Conservation (phyloP, 1,140 invertebrate genomes). For the Copidosoma floridanum region DNA sequence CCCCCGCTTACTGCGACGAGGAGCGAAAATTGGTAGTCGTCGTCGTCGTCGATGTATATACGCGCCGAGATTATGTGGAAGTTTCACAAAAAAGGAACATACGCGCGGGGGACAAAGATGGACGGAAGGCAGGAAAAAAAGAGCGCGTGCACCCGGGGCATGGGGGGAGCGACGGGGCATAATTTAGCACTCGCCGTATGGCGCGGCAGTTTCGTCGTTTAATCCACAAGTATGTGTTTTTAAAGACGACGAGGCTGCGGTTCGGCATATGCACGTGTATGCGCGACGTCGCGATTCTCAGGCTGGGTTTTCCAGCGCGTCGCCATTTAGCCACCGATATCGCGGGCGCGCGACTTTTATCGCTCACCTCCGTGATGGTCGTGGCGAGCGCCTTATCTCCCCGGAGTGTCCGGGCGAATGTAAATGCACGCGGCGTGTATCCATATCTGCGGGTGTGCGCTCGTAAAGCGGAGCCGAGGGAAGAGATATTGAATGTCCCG, state of each 20-base stretch:
- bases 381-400: background rate
- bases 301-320: constrained; percentile 5
- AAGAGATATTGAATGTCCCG: no score
- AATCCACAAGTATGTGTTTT: constrained; percentile 59
- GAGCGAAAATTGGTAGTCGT: background rate
- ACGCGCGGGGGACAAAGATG: background rate
- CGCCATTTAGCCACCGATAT: background rate
- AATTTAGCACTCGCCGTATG: constrained; percentile 52
- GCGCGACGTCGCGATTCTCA: constrained; percentile 28
- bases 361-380: background rate
- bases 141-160: constrained; percentile 31
- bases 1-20: background rate
- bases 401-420: background rate
- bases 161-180: constrained; percentile 44
- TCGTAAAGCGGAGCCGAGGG: no score
- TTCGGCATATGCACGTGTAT: no score
- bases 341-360: background rate
- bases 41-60: no score
- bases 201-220: constrained; percentile 48
- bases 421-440: background rate
- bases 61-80: constrained; percentile 8
- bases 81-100: background rate
- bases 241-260: constrained; percentile 49
- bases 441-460: background rate
- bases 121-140: background rate